Evolutionary conservation across 1,140 invertebrate species (phyloP).

Genomic region (Zaprionus tsacasi): DNA sequence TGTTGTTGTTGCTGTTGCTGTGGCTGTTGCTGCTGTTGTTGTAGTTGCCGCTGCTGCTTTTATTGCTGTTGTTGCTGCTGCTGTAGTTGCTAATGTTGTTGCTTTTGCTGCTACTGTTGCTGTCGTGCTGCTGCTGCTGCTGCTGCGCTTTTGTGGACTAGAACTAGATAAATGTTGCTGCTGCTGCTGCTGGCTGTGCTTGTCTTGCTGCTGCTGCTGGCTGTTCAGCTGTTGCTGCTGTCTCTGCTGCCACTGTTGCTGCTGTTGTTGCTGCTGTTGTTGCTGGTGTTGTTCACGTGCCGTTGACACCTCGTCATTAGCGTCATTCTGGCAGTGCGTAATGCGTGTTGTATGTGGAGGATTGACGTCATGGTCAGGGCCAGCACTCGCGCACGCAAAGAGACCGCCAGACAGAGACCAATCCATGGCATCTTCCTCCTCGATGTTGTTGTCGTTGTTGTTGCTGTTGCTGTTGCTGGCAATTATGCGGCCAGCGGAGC

Average conservation of each 20-base stretch:
- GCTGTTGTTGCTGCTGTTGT: slow-evolving; percentile 14
- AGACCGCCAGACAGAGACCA: background rate
- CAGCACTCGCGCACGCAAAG: slow-evolving; percentile 12
- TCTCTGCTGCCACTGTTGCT: slow-evolving; percentile 36
- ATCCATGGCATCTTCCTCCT: slow-evolving; percentile 16
- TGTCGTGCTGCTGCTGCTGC: slow-evolving; percentile 41
- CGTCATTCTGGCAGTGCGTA: slow-evolving; percentile 40
- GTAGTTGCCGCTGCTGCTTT: slow-evolving; percentile 17
- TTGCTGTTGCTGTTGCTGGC: slow-evolving; percentile 15
- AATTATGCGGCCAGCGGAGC: slow-evolving; percentile 37
- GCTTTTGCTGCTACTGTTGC: slow-evolving; percentile 25
- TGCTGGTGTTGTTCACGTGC: slow-evolving; percentile 65
- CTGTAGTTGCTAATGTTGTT: slow-evolving; percentile 31
- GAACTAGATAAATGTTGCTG: slow-evolving; percentile 61
- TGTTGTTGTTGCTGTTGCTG: slow-evolving; percentile 29
- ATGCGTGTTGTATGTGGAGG: slow-evolving; percentile 23
- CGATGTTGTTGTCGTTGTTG: too few species aligned
- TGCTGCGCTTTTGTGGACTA: slow-evolving; percentile 60
- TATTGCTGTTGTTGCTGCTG: slow-evolving; percentile 39
- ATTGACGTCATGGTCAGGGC: slow-evolving; percentile 69
- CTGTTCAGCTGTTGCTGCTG: slow-evolving; percentile 36
- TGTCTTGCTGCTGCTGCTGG: slow-evolving; percentile 31
- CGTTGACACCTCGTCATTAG: slow-evolving; percentile 73
- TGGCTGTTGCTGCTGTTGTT: slow-evolving; percentile 47
- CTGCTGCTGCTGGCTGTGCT: slow-evolving; percentile 11